Percentiles rank a stretch among this genome's conserved stretches.
Evolutionary conservation across 2,113 vertebrate genomes (phyloP).

Genomic region (Myiozetetes cayanensis): DNA sequence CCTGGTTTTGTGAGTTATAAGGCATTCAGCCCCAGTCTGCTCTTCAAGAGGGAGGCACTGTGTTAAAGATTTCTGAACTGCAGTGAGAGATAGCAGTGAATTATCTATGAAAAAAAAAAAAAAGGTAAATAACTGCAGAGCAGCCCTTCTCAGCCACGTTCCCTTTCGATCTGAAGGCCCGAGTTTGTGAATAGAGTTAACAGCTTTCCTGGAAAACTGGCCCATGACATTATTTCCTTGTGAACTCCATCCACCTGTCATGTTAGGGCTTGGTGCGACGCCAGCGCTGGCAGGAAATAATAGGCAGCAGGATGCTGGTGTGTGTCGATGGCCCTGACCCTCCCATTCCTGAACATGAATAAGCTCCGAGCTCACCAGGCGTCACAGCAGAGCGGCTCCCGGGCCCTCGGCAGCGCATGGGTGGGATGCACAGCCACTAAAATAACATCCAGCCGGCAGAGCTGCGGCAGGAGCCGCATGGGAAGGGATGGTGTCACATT

Average conservation of each 20-base stretch:
- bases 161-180: slow-evolving; percentile 53
- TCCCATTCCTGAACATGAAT: slow-evolving; percentile 86
- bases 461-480: background rate
- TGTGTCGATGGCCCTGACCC: slow-evolving; percentile 82
- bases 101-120: background rate
- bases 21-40: background rate
- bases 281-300: slow-evolving; percentile 85
- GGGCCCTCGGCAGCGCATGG: slow-evolving; percentile 54
- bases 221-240: slow-evolving; percentile 78
- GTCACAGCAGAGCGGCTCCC: slow-evolving; percentile 52
- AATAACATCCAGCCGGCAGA: slow-evolving; percentile 46
- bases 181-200: slow-evolving; percentile 70
- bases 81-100: background rate
- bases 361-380: slow-evolving; percentile 57
- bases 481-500: slow-evolving; percentile 52
- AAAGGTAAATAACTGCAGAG: background rate
- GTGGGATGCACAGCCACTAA: slow-evolving; percentile 65
- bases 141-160: slow-evolving; percentile 31
- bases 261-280: slow-evolving; percentile 72
- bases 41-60: background rate
- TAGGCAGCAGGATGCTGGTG: slow-evolving; percentile 85
- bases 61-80: background rate
- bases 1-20: background rate
- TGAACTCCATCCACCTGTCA: slow-evolving; percentile 87
- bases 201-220: slow-evolving; percentile 82